These are phyloP conservation scores for Cantharis lateralis DNA, from an alignment of 2,888 invertebrate species.

Conservation along the genomic window DNA sequence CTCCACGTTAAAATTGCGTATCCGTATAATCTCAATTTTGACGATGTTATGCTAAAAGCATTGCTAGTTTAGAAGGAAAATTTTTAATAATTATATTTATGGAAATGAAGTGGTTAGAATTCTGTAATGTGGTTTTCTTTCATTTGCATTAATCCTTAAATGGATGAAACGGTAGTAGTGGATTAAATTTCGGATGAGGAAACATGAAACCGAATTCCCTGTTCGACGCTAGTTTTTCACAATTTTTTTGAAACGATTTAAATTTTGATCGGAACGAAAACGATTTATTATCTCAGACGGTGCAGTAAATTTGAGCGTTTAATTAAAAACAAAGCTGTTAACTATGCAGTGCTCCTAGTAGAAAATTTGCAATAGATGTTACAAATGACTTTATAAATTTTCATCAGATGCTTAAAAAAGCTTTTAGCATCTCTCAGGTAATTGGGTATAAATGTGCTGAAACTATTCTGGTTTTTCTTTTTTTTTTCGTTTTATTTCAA, in stretches of 20 bases:
- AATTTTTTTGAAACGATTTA: not conserved
- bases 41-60: not conserved
- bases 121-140: conserved; percentile 17
- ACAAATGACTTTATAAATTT: not conserved
- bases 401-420: not conserved
- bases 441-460: not conserved
- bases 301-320: not conserved
- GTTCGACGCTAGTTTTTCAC: not conserved
- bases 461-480: not conserved
- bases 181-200: not conserved
- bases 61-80: not conserved
- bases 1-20: not conserved
- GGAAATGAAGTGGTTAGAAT: conserved; percentile 4
- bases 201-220: not conserved
- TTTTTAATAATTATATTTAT: conserved; percentile 13
- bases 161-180: conserved; percentile 1
- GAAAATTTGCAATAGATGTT: not conserved
- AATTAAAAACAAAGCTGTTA: not conserved
- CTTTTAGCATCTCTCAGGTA: not conserved
- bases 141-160: conserved; percentile 8
- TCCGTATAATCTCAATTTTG: not conserved
- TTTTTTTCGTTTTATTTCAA: not conserved
- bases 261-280: not conserved
- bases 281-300: not conserved
- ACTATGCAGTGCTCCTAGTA: not conserved